A percentile compares a stretch with the other conserved stretches of the same genome.
phyloP scores from a whole-genome alignment of 1,140 invertebrate species.

The Cataglyphis hispanica region DNA sequence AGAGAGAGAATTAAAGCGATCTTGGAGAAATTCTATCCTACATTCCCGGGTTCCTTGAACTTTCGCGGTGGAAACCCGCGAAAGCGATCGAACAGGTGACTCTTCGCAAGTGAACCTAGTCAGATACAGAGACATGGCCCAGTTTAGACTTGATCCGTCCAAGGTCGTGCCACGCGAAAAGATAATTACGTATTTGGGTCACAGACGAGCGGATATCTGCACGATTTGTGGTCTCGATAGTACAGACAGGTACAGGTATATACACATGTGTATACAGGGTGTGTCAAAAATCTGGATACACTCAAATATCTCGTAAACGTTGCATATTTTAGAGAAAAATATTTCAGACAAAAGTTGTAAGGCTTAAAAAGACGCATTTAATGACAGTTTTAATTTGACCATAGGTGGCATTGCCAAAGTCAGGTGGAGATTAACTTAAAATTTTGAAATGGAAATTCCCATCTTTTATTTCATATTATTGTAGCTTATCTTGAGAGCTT shows the following conservation, averaged over 20 bases:
- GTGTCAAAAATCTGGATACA: too few relatives aligned
- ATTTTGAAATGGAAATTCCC: too few relatives aligned
- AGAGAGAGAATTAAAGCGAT: background rate
- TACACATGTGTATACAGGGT: conserved; percentile 22
- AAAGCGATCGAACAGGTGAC: conserved; percentile 65
- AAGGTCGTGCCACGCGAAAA: conserved; percentile 81
- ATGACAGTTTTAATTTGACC: too few relatives aligned
- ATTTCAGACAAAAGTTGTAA: too few relatives aligned
- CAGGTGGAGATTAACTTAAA: too few relatives aligned
- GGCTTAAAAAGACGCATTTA: too few relatives aligned
- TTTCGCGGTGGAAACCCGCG: conserved; percentile 12
- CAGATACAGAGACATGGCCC: conserved; percentile 79
- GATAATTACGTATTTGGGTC: conserved; percentile 83
- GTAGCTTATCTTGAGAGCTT: too few relatives aligned
- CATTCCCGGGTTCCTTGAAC: conserved; percentile 27
- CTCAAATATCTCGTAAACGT: too few relatives aligned
- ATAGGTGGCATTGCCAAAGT: too few relatives aligned
- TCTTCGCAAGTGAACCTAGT: conserved; percentile 70
- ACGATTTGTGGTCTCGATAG: conserved; percentile 57
- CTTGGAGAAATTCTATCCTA: background rate
- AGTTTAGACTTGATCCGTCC: conserved; percentile 79
- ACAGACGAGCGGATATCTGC: conserved; percentile 74
- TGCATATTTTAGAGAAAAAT: too few relatives aligned
- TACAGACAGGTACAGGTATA: conserved; percentile 36
- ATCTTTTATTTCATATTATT: too few relatives aligned